Base-by-base conservation (phyloP, 53 echinoderm and acorn worm species). In the Stichopus horrens region DNA sequence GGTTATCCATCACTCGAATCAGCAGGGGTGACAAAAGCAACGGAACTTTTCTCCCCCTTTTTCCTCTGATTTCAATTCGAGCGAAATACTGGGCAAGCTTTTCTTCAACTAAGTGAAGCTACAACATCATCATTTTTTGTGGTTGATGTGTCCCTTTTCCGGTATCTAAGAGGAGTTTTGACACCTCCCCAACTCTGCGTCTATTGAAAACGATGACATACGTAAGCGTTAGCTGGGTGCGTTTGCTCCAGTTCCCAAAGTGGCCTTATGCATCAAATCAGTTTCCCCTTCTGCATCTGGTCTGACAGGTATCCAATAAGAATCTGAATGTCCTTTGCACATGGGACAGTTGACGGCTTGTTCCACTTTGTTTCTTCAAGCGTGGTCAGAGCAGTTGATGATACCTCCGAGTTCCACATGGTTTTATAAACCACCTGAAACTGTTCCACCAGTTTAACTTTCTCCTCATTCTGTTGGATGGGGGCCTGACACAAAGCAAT, bases 381-480 rank as follows among this genome's bases (percentile, higher is more conserved):
- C 11, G 5, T 84, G 3, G 84, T 23, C 22, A 84, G 23, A 21
- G 84, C 66, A 9, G 84, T 84, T 20, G 84, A 59, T 4, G 65
- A 63, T 9, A 84, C 55, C 57, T 86, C 55, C 7, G 20, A 7
- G 74, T 53, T 60, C 84, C 66, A 83, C 66, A 83, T 83, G 21
- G 83, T 83, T 21, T 83, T 21, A 52, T 83, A 60, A 5, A 86
- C 86, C 6, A 52, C 53, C 86, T 86, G 86, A 55, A 86, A 86
- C 74, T 73, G 86, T 37, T 74, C 74, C 6, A 73, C 22, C 53
- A 52, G 74, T 19, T 51, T 51, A 5, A 74, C 53, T 52, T 74
- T 73, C 9, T 73, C 55, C 11, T 9, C 9, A 7, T 86, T 73
- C 8, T 57, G 18, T 37, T 16, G 74, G 1, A 86, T 86, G 16